Evolutionary conservation across 2,888 invertebrate genomes (phyloP).

Genomic region (Panopea generosa): DNA sequence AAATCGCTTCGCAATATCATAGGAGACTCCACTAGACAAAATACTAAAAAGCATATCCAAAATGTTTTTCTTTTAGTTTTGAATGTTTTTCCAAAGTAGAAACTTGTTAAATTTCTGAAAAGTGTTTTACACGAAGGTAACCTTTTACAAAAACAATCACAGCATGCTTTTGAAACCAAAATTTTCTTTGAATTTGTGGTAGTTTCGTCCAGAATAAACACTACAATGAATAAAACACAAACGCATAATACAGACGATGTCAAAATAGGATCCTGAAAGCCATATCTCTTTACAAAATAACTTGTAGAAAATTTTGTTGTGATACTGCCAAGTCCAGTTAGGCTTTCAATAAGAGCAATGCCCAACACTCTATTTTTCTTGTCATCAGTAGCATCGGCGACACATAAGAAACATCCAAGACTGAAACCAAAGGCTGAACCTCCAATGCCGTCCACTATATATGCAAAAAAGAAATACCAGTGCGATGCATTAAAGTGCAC

Average conservation of each 20-base stretch:
- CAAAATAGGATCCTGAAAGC: background rate
- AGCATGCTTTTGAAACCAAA: no score
- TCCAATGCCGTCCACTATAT: slow-evolving; percentile 17
- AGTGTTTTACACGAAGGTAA: background rate
- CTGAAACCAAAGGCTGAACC: slow-evolving; percentile 21
- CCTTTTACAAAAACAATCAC: no score
- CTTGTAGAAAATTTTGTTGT: slow-evolving; percentile 19
- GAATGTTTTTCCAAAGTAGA: slow-evolving; percentile 12
- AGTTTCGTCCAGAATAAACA: background rate
- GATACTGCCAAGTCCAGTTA: slow-evolving; percentile 15
- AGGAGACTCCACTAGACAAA: slow-evolving; percentile 23
- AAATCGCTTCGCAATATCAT: slow-evolving; percentile 23
- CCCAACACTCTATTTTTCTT: slow-evolving; percentile 16
- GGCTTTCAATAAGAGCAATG: slow-evolving; percentile 20
- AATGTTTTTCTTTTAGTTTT: slow-evolving; percentile 10
- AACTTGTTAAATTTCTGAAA: slow-evolving; percentile 1
- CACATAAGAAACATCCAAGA: slow-evolving; percentile 17
- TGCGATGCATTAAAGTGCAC: background rate
- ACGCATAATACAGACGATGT: background rate
- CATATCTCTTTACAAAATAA: background rate
- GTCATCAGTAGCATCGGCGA: slow-evolving; percentile 7
- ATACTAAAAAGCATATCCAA: slow-evolving; percentile 16
- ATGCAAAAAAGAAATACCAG: slow-evolving; percentile 6
- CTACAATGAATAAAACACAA: background rate
- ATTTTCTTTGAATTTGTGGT: background rate